phyloP scores from a whole-genome alignment of 2,113 vertebrate species.

The Calyptommatus sinebrachiatus region DNA sequence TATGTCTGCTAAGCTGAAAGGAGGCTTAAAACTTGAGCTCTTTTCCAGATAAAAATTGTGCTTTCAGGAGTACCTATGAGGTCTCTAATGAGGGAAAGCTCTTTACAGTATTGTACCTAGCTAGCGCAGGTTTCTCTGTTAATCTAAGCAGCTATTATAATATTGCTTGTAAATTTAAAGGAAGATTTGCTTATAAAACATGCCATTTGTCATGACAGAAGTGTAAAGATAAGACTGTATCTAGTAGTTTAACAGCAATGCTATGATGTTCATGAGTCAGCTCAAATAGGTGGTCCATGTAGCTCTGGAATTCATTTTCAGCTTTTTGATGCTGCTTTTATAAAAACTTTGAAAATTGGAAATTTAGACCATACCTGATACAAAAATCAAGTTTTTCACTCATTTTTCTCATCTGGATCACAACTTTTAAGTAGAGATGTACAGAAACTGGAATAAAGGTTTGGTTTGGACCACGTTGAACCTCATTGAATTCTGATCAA shows the following conservation, averaged over 20 bases:
- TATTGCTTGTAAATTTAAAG: neutral
- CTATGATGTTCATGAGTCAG: neutral
- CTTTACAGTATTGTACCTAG: neutral
- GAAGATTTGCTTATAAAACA: neutral
- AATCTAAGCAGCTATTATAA: neutral
- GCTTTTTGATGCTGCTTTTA: slow-evolving; percentile 18
- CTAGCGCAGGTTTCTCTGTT: neutral
- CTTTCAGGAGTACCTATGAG: neutral
- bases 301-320: slow-evolving; percentile 29
- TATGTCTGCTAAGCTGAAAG: neutral
- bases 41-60: neutral
- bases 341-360: slow-evolving; percentile 15
- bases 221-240: neutral
- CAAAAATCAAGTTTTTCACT: slow-evolving; percentile 11
- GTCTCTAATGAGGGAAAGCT: too few relatives aligned
- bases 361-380: neutral
- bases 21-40: neutral
- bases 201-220: neutral
- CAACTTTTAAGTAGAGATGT: slow-evolving; percentile 2
- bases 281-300: neutral
- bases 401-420: slow-evolving; percentile 10
- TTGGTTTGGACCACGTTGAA: too few relatives aligned
- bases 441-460: too few relatives aligned
- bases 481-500: too few relatives aligned
- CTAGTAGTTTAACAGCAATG: neutral